These are phyloP conservation scores for Brachyrhaphis roseni DNA, from an alignment of 2,797 vertebrate genomes.

Conservation along the genomic window DNA sequence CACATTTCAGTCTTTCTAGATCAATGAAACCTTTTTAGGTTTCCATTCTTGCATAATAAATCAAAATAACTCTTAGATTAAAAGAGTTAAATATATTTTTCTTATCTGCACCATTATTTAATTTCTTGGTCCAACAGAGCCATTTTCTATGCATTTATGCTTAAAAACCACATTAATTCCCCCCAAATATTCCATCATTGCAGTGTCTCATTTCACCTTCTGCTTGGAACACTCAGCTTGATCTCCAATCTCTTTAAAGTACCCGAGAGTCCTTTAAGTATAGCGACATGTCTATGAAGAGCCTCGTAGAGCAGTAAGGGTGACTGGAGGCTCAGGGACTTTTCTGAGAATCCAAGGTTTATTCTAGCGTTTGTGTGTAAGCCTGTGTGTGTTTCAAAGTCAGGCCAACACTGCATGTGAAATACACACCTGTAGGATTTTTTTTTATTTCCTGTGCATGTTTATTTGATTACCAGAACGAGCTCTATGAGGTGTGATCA, in stretches of 20 bases:
- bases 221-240: background rate
- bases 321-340: slow-evolving; percentile 2
- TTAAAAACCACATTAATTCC: background rate
- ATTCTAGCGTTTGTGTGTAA: background rate
- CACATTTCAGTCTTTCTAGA: background rate
- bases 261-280: background rate
- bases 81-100: background rate
- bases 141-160: background rate
- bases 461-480: background rate
- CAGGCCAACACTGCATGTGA: background rate
- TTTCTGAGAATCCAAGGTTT: slow-evolving; percentile 3
- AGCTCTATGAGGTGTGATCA: background rate
- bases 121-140: background rate
- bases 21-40: background rate
- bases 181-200: background rate
- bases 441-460: background rate
- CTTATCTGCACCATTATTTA: background rate
- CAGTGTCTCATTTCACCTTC: background rate
- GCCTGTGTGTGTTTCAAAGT: background rate
- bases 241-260: background rate
- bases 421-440: background rate
- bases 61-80: background rate
- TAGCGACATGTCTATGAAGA: background rate
- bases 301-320: background rate
- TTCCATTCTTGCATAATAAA: background rate